Base-by-base conservation (phyloP, 2,797 vertebrate genomes). In the Tympanoctomys barrerae region DNA sequence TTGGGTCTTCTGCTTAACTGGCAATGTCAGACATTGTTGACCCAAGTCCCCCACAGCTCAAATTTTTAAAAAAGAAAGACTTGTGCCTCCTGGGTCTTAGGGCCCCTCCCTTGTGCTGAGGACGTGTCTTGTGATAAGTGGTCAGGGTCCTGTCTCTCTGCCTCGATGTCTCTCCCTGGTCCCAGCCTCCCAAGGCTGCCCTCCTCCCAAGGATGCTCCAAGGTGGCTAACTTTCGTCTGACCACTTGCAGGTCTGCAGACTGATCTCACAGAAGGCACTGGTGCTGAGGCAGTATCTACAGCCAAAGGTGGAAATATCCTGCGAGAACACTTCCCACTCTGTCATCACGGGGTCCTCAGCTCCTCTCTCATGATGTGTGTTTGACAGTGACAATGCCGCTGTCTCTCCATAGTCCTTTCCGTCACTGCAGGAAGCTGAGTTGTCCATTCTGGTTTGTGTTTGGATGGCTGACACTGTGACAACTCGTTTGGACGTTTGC, bases 391-490 rank as follows among this genome's bases (percentile, higher is more conserved):
- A 89, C 22, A 31, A 14, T 31, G 70, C 8, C 7, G 83, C 66
- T 3, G 0, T 93, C 79, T 59, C 81, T 85, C 66, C 3, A 1
- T 9, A 5, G 0, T 52, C 57, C 93, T 54, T 21, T 39, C 85
- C 3, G 5, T 46, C 64, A 80, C 91, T 10, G 22, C 3, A 1
- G 79, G 91, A 85, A n/a, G 86, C 79, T 0, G 0, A 70, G 59
- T 85, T 87, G 85, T 96, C 49, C 2, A 0, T 28, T 93, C 70
- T 61, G 5, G 54, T 96, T 95, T 87, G 87, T 33, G 12, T 93
- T 54, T 64, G 87, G 28, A 93, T 36, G 82, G 68, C 39, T 90
- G 91, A 97, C 84, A 84, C 18, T 1, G 21, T 90, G 96, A 97
- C 84, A 92, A 94, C 84, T 93, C 31, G n/a, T 84, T 33, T 62